Evolutionary conservation across 2,797 vertebrate species (phyloP).

Genomic region (Xenopus petersii): DNA sequence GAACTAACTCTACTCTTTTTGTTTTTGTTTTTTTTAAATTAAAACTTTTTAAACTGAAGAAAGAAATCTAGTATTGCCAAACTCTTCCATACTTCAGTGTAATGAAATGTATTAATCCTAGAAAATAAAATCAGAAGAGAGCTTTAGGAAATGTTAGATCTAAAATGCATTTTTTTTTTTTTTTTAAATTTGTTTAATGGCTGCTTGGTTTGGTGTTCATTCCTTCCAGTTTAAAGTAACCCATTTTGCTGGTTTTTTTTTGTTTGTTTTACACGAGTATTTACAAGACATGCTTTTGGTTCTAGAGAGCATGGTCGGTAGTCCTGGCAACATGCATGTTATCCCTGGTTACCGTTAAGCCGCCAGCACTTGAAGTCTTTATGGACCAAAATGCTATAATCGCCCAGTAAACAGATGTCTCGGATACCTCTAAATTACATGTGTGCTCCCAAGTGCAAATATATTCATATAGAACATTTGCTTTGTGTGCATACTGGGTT

Average conservation of each 20-base stretch:
- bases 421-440: conserved; percentile 4
- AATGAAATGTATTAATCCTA: conserved; percentile 72
- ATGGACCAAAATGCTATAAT: no score
- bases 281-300: conserved; percentile 21
- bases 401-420: background rate
- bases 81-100: conserved; percentile 66
- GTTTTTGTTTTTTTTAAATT: conserved; percentile 27
- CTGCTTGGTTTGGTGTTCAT: conserved; percentile 2
- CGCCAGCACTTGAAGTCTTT: conserved; percentile 46
- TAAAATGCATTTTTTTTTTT: conserved; percentile 53
- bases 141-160: conserved; percentile 60
- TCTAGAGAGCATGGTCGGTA: conserved; percentile 41
- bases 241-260: conserved; percentile 34
- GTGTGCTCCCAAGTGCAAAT: conserved; percentile 36
- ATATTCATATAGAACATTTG: conserved; percentile 34
- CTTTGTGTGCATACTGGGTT: conserved; percentile 50
- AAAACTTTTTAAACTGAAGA: conserved; percentile 58
- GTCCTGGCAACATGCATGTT: conserved; percentile 50
- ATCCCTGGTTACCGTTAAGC: conserved; percentile 54
- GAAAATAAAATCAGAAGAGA: conserved; percentile 60
- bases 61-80: conserved; percentile 64
- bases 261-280: no score
- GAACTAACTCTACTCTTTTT: conserved; percentile 66
- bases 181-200: background rate
- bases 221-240: background rate